Base-by-base conservation (phyloP, 2,113 vertebrate species). In the Spermophilus dauricus region DNA sequence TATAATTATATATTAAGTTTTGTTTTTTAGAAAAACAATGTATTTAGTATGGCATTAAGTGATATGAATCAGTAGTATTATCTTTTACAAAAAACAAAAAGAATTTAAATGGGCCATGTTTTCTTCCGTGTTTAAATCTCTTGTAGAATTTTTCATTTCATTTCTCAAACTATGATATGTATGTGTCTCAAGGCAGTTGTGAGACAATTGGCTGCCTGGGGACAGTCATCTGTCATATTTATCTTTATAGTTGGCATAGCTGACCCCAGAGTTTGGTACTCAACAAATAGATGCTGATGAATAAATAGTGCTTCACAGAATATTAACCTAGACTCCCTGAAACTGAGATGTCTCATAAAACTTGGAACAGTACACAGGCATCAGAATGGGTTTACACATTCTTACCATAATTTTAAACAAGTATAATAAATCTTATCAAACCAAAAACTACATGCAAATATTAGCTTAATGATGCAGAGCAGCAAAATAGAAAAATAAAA, bases 401-500 rank as follows among this genome's bases (percentile, higher is more conserved):
- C 61, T 94, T 94, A 93, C 70, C 56, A 69, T 83, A 78, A 95
- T 70, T 89, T 83, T 28, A 92, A 94, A 67, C 91, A 93, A 70
- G 11, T 37, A 89, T 24, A 78, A 0, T 30, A 83, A 94, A 16
- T 39, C 65, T 28, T 30, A 92, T 72, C 0, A 22, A 70, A 94
- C 65, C 51, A 91, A 98, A 89, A 5, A 92, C 63, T 37, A 61
- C n/a, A 24, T 0, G 10, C 8, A 30, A 94, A 34, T 37, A 72
- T n/a, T 84, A 95, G 70, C 34, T 78, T 84, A 96, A 95, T 86
- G 51, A 69, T 5, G 34, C 69, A 89, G 83, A 97, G 12, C 76
- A 58, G 85, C 24, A 10, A 22, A 97, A 73, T 13, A 93, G 42
- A 98, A 90, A 48, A 90, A 92, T 51, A 95, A 95, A 93, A 73